Evolutionary conservation across 2,888 invertebrate species (phyloP), one percentile per base, ranked within the genome.

Genomic region (Acronicta alni): DNA sequence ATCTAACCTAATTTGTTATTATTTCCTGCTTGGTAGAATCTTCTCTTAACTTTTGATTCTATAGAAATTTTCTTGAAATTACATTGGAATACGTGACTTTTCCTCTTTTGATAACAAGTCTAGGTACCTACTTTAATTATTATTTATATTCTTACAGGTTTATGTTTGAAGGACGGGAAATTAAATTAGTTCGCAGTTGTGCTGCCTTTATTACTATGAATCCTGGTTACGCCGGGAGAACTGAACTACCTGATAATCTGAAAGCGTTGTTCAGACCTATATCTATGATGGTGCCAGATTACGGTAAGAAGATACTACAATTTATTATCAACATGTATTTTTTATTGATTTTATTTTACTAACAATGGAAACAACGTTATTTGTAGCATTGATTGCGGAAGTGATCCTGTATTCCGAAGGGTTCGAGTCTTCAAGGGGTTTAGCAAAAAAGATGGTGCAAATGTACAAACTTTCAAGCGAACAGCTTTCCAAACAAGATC

Each of bases 351-450:
- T 3, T 30, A 30, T 12, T 30, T 10, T 30, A 7, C 14, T 8
- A 30, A 9, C 12, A 30, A 32, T 32, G 32, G 4, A 14, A 14
- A 12, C 3, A 32, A 35, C 6, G n/a, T 35, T n/a, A 26, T 14
- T 76, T 57, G 77, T 71, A 97, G 96, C 97, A 8, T 93, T 98
- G 14, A 98, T 98, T 77, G 98, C 98, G 44, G 98, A 98, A 91
- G 98, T 98, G 4, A 98, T 98, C 67, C 90, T 98, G n/a, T 98
- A 98, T 87, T 98, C 98, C 0, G 98, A 98, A 91, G 98, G 98
- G 10, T 98, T 98, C 82, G 98, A 98, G 85, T 97, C 97, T 0
- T 98, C 98, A 0, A 98, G 96, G 85, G 95, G 96, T 3, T 92
- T 98, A n/a, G 97, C 98, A 0, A 96, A 97, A 81, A 98, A 98